Evolutionary conservation across 2,888 invertebrate genomes (phyloP).

Genomic region (Adineta ricciae): DNA sequence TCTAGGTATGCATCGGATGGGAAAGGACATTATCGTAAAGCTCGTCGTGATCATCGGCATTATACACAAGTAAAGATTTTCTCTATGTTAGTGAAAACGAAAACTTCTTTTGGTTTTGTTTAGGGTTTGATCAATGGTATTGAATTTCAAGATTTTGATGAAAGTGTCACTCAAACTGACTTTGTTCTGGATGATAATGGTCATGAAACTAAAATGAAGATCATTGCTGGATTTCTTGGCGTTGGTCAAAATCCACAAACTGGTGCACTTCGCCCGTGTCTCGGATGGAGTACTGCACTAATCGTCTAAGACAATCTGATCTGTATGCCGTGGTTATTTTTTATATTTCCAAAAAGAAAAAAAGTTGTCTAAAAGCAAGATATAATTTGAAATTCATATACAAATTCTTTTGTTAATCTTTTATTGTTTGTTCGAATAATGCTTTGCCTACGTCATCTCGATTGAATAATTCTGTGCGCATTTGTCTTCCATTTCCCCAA

Average conservation of each 20-base stretch:
- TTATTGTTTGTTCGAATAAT: slow-evolving; percentile 20
- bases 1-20: not conserved
- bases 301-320: no score
- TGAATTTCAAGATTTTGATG: not conserved
- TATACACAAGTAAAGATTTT: not conserved
- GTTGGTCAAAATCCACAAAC: not conserved
- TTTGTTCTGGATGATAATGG: not conserved
- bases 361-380: not conserved
- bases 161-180: not conserved
- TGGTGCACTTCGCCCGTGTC: not conserved
- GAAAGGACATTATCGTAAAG: not conserved
- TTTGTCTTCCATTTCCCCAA: slow-evolving; percentile 9
- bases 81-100: no score
- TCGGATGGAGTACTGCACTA: not conserved
- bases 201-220: not conserved
- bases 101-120: not conserved
- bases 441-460: not conserved
- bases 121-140: not conserved
- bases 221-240: not conserved
- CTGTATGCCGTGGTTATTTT: no score
- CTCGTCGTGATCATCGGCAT: not conserved
- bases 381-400: no score
- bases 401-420: not conserved
- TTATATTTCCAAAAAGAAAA: not conserved
- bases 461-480: not conserved